Evolutionary conservation across 2,888 invertebrate species (phyloP), one percentile per base, ranked within the genome.

Genomic region (Dicroscelio sp.): DNA sequence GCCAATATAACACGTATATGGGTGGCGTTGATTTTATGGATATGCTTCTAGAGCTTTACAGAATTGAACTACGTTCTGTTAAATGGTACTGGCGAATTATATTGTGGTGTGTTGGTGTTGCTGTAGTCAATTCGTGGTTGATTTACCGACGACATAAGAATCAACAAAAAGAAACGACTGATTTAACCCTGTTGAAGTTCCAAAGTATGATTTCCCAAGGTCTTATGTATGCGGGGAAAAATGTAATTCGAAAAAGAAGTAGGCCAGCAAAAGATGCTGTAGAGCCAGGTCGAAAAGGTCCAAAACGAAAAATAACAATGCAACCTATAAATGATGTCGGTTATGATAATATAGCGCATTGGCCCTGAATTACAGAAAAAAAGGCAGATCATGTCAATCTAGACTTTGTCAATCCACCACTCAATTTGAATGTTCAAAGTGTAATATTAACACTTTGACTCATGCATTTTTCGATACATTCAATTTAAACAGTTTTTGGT

Each of bases 1-100:
- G 67, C n/a, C 55, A 85, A 23, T 85, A 85, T 23, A 85, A 76
- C 20, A 76, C 3, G 48, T 84, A 52, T 43, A 84, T 84, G 58
- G 67, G 67, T 10, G 84, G 69, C 25, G 85, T 85, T 55, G 60
- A 78, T 60, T 27, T 86, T n/a, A 67, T 67, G 58, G 86, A 86
- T 52, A 86, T 86, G 86, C 78, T 86, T 30, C 27, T 86, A 2
- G 86, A 86, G 58, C 20, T 86, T 25, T 78, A 86, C 33, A 86
- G 55, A 33, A 86, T 86, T 31, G 33, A 78, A 35, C 33, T 86
- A 20, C 31, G 67, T 17, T 58, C 67, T 55, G 35, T 55, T 20
- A 86, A 78, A 67, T 78, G 85, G 76, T 85, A 85, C n/a, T 35
- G n/a, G 23, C 85, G 75, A 33, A 55, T 55, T n/a, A n/a, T 55